A percentile compares a stretch with the other conserved stretches of the same genome.
Evolutionary conservation across 2,113 vertebrate genomes (phyloP).

Genomic region (Actenoides hombroni): DNA sequence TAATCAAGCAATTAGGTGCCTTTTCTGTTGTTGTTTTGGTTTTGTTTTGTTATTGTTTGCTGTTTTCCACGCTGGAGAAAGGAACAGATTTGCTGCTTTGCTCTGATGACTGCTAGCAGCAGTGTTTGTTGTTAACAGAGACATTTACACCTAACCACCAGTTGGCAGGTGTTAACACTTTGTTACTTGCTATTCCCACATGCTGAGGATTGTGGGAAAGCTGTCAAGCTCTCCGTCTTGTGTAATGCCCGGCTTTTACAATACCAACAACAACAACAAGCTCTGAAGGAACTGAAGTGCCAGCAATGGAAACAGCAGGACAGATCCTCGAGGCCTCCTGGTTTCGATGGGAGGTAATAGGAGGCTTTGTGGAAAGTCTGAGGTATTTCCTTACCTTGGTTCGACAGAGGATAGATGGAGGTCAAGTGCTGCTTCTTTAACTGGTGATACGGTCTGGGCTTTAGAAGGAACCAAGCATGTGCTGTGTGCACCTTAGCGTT

Average conservation of each 20-base stretch:
- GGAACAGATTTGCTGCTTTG: constrained; percentile 84
- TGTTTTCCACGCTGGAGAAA: constrained; percentile 72
- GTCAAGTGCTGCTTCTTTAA: background rate
- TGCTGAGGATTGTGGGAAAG: constrained; percentile 95
- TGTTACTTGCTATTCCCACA: constrained; percentile 91
- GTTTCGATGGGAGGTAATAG: background rate
- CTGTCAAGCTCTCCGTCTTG: constrained; percentile 92
- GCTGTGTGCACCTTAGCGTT: background rate
- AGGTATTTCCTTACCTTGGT: background rate
- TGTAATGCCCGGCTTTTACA: constrained; percentile 72
- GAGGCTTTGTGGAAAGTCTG: background rate
- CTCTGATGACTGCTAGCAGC: constrained; percentile 86
- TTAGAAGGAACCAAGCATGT: background rate
- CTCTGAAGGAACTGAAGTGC: background rate
- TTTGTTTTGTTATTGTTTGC: constrained; percentile 42
- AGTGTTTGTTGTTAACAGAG: constrained; percentile 94
- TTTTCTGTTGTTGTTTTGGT: constrained; percentile 18
- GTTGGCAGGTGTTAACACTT: constrained; percentile 96
- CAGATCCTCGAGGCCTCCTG: background rate
- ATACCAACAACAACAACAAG: constrained; percentile 58
- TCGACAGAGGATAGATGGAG: background rate
- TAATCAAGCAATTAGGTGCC: constrained; percentile 81
- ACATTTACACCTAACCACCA: constrained; percentile 97
- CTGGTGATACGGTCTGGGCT: background rate
- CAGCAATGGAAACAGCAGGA: constrained; percentile 29